Base-by-base conservation (phyloP, 1,140 invertebrate genomes). In the Trialeurodes vaporariorum region DNA sequence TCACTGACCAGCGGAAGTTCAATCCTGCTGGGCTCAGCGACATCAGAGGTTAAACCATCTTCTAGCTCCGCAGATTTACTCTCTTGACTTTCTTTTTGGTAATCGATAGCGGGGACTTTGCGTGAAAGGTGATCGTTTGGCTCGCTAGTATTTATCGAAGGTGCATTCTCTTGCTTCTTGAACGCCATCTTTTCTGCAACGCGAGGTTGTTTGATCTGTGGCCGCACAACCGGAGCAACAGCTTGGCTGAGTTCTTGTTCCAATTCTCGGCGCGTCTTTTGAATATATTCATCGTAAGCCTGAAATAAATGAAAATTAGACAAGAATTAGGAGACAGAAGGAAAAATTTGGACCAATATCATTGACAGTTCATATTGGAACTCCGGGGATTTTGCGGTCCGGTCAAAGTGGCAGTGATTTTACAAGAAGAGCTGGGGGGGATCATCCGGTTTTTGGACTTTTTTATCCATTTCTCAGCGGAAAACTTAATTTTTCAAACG, bases 131-230 rank as follows among this genome's bases (percentile, higher is more conserved):
- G 9, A 64, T 25, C 27, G 11, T 26, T 27, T n/a, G 63, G 2
- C 63, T 25, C 23, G 34, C 24, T 21, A 9, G 23, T 23, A 13
- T 49, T 49, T 5, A 17, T 9, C 17, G 34, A 17, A 9, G 34
- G 34, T 49, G 17, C 34, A 49, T 17, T 49, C 5, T 49, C 34
- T 49, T 49, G 34, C 17, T 17, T 5, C 17, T 49, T 49, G 17
- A 49, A 49, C 5, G 17, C 34, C 5, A 17, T 66, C 61, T 70
- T 65, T 49, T 64, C 59, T 26, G 73, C 68, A 25, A 76, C 75
- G 69, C 76, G 76, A 21, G 81, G 81, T 64, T 81, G 78, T 71
- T 82, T 82, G 49, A 83, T 83, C 72, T 80, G 77, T 2, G 82
- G 82, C 62, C 77, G 78, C 0, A 81, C 78, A 2, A 73, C 67